Base-by-base conservation (phyloP, 1,140 invertebrate genomes). In the Papilio machaon region DNA sequence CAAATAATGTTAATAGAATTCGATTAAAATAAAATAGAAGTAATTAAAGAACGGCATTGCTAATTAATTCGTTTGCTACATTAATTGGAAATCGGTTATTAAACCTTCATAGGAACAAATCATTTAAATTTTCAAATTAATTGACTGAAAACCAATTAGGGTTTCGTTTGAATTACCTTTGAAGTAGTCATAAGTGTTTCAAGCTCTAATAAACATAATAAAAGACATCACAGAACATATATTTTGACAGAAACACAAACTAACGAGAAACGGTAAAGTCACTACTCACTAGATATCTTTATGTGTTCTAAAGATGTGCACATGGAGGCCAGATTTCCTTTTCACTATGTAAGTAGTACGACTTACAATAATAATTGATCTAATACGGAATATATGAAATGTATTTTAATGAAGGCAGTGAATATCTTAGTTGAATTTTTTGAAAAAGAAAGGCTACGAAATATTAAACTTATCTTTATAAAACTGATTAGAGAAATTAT, bases 101-200 rank as follows among this genome's bases (percentile, higher is more conserved):
- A 49, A 82, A 82, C 77, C 81, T 82, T 82, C 80, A 82, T 82
- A 58, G 73, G 64, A 80, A 80, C 79, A 82, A 82, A 77, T 81
- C 80, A 82, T 79, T 81, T 75, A 58, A 82, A 81, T 82, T 73
- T 81, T 80, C 79, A 74, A 81, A 70, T 80, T 83, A 85, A 87
- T 87, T 87, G 83, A 82, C 73, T 81, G 81, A 84, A 85, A 83
- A 81, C 77, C 75, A 85, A 87, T 87, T 85, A 84, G 49, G 58
- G 15, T 30, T 15, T 77, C 75, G 52, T 52, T 43, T n/a, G 49
- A 58, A 77, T 38, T 54, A 77, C 30, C 64, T 35, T 35, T 70
- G 30, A 70, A 70, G 30, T 70, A 70, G 4, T 35, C 19, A 64
- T 8, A 23, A 64, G 60, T 64, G 10, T 15, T 30, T 70, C 64